Evolutionary conservation across 2,888 invertebrate species (phyloP), one percentile per base, ranked within the genome.

Genomic region (Zaprionus obscuricornis): DNA sequence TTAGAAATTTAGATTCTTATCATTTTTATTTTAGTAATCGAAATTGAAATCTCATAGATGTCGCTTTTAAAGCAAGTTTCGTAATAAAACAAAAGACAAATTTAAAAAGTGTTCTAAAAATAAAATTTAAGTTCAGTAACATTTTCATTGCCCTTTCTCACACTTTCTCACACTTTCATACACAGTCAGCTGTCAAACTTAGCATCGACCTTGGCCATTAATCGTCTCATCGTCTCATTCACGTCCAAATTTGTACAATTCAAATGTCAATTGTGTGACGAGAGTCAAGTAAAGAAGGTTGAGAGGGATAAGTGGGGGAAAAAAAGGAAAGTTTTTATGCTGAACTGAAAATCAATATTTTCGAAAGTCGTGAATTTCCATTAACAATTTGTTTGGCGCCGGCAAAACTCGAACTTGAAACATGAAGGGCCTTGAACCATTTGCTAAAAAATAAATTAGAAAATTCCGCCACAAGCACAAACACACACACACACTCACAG

Each of bases 381-480:
- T 87, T 86, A 72, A 69, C 73, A 87, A 79, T 83, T 73, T 76
- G 74, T 75, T 56, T 64, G 67, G 46, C 68, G 66, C 34, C 64
- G 52, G 52, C 63, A 66, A 24, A 59, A 50, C 33, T 66, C 66
- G 66, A 81, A 76, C 78, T 76, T 82, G 85, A 77, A 71, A 58
- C 75, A 45, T 59, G 63, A 72, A 74, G 69, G 83, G 87, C 89
- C 88, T 89, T 88, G 88, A 89, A 87, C 85, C 79, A 84, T 84
- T 85, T 86, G 86, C 67, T 74, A 83, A 69, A 81, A 88, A 88
- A 87, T 88, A 89, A 89, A 89, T 89, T 89, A 86, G 81, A 86
- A 89, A 89, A 89, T 89, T 89, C 89, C 85, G 74, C 70, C 74
- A 77, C 86, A 77, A 73, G 50, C 60, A 46, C 47, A 58, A 24